A percentile compares a stretch with the other conserved stretches of the same genome.
Evolutionary conservation across 2,888 invertebrate genomes (phyloP).

Genomic region (Andrena camellia): DNA sequence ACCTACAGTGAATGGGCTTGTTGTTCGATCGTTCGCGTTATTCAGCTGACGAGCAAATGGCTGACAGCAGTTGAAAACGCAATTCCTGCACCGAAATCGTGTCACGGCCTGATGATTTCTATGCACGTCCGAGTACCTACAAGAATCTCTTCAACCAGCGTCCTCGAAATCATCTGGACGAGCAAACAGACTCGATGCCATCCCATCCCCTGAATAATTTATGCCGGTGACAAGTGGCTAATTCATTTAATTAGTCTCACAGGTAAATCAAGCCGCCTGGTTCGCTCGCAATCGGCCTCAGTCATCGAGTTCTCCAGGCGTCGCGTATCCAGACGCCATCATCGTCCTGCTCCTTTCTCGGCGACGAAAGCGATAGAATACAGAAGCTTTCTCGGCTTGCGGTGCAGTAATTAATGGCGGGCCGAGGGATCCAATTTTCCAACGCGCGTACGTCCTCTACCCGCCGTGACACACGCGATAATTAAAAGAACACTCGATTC

Average conservation of each 20-base stretch:
- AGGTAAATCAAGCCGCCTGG: constrained; percentile 61
- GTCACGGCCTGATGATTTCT: background rate
- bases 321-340: constrained; percentile 17
- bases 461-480: constrained; percentile 29
- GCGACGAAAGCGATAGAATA: background rate
- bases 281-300: constrained; percentile 48
- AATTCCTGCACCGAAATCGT: too few species aligned
- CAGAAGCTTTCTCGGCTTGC: background rate
- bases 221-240: constrained; percentile 59
- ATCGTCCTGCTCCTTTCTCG: background rate
- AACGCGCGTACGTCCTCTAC: background rate
- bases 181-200: background rate
- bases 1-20: constrained; percentile 1
- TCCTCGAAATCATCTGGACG: background rate
- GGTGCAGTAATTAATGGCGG: constrained; percentile 29
- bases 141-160: background rate
- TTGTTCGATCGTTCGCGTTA: constrained; percentile 15
- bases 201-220: constrained; percentile 35
- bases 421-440: constrained; percentile 43
- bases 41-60: background rate
- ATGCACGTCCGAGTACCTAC: background rate
- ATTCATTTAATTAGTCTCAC: constrained; percentile 66
- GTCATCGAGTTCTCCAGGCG: constrained; percentile 42
- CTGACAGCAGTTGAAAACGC: background rate
- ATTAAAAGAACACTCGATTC: constrained; percentile 33